A percentile compares a stretch with the other conserved stretches of the same genome.
phyloP scores from a whole-genome alignment of 1,140 invertebrate genomes.

The Aphaenogaster ashmeadi region DNA sequence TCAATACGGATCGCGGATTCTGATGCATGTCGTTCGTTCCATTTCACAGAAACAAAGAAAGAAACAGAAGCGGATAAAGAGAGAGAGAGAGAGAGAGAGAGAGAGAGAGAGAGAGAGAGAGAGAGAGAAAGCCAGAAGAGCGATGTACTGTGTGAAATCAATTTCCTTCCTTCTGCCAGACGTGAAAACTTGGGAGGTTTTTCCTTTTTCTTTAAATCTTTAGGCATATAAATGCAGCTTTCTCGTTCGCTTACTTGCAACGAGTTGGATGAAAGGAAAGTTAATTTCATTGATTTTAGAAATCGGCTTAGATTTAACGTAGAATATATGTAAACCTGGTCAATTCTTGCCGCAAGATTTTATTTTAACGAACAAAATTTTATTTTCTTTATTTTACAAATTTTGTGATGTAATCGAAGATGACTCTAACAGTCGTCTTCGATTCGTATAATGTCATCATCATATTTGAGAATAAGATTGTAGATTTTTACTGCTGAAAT shows the following conservation, averaged over 20 bases:
- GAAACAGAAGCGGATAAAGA: too few relatives aligned
- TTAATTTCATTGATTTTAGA: conserved; percentile 4
- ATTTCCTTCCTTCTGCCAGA: conserved; percentile 16
- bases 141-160: conserved; percentile 43
- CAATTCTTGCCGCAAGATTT: background rate
- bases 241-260: background rate
- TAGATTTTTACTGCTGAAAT: background rate
- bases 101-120: background rate
- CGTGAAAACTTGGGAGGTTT: background rate
- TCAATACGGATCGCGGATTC: conserved; percentile 19
- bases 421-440: background rate
- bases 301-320: background rate
- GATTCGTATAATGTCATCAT: too few relatives aligned
- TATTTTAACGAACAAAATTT: background rate
- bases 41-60: conserved; percentile 12
- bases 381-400: background rate
- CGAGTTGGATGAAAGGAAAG: background rate
- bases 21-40: conserved; percentile 11
- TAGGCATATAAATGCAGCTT: background rate
- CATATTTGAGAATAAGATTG: background rate
- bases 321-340: background rate
- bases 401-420: background rate
- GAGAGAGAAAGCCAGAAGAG: background rate
- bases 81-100: background rate
- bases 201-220: background rate